These are phyloP conservation scores for Lepidocolaptes lacrymiger DNA, from an alignment of 2,797 vertebrate genomes.

Conservation along the genomic window DNA sequence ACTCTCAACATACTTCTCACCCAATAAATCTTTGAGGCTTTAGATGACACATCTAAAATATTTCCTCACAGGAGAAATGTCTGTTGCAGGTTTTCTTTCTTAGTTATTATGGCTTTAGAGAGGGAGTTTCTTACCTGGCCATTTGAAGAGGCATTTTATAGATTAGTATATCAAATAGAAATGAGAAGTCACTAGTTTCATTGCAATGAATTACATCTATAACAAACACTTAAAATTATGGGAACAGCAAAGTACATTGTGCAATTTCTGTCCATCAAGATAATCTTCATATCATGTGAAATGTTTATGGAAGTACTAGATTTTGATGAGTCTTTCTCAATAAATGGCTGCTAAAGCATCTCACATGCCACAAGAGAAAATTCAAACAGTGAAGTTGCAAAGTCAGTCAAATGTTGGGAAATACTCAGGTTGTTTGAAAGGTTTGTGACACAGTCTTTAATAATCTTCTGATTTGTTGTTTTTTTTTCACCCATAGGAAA, in stretches of 20 bases:
- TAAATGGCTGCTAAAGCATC: neutral
- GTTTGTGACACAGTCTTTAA: neutral
- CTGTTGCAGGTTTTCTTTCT: conserved; percentile 12
- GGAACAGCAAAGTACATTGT: neutral
- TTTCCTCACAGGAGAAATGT: conserved; percentile 24
- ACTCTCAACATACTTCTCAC: conserved; percentile 52
- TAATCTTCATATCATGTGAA: neutral
- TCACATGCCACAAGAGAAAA: neutral
- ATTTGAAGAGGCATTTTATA: conserved; percentile 9
- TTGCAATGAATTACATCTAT: neutral
- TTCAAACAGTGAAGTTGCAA: neutral
- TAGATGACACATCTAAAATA: conserved; percentile 31
- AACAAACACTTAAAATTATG: neutral
- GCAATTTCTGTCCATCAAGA: neutral
- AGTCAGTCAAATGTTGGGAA: neutral
- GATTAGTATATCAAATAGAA: neutral
- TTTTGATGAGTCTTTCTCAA: conserved; percentile 19
- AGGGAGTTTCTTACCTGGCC: neutral
- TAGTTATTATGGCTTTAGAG: neutral
- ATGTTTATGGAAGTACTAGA: neutral
- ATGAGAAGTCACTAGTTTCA: neutral
- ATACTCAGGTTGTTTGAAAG: neutral
- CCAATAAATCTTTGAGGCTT: conserved; percentile 47
- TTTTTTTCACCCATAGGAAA: neutral
- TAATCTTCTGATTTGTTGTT: neutral